Evolutionary conservation across 2,113 vertebrate genomes (phyloP), one percentile per base, ranked within the genome.

Genomic region (Chitala chitala): DNA sequence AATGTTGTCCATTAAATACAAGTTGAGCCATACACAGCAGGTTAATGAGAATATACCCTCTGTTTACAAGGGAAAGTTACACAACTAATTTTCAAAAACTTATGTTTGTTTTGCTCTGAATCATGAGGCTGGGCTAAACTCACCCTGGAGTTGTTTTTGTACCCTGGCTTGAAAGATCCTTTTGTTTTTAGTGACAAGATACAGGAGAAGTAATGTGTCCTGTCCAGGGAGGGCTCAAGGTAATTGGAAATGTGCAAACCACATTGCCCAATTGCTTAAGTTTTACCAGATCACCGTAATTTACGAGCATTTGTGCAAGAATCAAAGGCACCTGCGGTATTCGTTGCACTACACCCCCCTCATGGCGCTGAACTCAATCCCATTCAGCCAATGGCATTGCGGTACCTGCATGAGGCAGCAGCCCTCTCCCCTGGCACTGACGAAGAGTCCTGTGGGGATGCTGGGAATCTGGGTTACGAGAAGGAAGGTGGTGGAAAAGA

Each of bases 391-490:
- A 13, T 36, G 4, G 53, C 38, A 1, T 8, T 7, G 8, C 15
- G 79, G 84, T 91, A 98, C 95, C 95, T 97, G 95, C 92, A 96
- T 91, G 78, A 98, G 90, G 72, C 95, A 97, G 87, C 95, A 97
- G 82, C 95, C 95, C 80, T 97, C 94, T 9, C 95, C 95, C 83
- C 92, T 98, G 80, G 95, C 94, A 0, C 95, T 96, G 83, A 97
- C 94, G 74, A 97, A 97, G 80, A 97, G 91, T 54, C 95, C 95
- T 0, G 94, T 96, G 48, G 95, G 95, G 77, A 98, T 94, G 77
- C 93, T 96, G 77, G 95, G 94, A 71, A 96, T 97, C 94, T 96
- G 84, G 5, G 63, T 80, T 26, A 36, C 13, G 50, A 31, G 59
- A 36, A 26, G 31, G 17, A 54, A 68, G 65, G 72, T 53, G 83